phyloP scores from a whole-genome alignment of 2,113 vertebrate species.

The Rhabdornis inornatus region DNA sequence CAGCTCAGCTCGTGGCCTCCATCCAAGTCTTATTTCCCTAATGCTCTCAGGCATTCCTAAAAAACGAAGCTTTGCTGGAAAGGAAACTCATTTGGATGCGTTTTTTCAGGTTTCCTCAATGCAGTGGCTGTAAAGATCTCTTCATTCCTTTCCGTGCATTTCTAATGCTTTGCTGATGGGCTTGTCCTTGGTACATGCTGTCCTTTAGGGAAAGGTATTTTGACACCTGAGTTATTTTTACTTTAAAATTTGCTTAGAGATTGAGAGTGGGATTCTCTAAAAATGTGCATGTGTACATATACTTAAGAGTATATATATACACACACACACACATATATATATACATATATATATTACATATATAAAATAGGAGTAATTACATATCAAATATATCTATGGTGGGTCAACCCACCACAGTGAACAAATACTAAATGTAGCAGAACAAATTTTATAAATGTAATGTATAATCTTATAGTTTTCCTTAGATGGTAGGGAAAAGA shows the following conservation, averaged over 20 bases:
- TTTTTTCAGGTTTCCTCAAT: neutral
- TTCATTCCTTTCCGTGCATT: neutral
- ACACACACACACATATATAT: neutral
- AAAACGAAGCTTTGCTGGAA: neutral
- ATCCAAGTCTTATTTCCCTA: constrained; percentile 24
- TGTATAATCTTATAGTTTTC: neutral
- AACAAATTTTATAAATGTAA: neutral
- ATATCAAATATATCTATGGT: neutral
- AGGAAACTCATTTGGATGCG: neutral
- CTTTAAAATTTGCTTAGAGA: neutral
- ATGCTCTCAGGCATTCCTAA: neutral
- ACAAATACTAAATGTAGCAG: neutral
- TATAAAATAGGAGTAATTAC: neutral
- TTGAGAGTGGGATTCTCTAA: neutral
- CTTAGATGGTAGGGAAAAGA: neutral
- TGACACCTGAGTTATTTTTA: neutral
- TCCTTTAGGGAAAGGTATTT: neutral
- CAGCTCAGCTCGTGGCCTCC: neutral
- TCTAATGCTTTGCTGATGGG: neutral
- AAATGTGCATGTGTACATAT: neutral
- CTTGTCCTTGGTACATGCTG: neutral
- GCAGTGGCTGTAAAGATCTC: neutral
- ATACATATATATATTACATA: neutral
- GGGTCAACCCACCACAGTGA: neutral
- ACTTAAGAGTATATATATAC: neutral